phyloP scores from a whole-genome alignment of 2,888 invertebrate species.

The Morpho deidamia region DNA sequence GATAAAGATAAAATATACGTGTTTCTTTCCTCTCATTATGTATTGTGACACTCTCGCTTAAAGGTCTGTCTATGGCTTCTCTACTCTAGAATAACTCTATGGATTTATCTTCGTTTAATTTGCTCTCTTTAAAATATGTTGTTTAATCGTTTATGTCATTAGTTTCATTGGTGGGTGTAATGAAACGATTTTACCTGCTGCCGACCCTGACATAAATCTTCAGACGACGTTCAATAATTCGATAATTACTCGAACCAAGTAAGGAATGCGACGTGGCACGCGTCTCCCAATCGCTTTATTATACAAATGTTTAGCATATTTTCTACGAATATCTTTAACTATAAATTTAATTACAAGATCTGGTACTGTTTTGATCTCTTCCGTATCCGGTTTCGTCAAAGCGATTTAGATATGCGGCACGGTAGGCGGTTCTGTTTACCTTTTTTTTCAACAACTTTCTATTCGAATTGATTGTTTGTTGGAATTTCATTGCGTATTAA shows the following conservation, averaged over 20 bases:
- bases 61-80: too few relatives aligned
- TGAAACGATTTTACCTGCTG: slow-evolving; percentile 34
- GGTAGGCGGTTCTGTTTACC: slow-evolving; percentile 51
- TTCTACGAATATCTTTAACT: slow-evolving; percentile 47
- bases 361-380: slow-evolving; percentile 53
- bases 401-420: slow-evolving; percentile 45
- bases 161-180: slow-evolving; percentile 39
- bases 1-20: too few relatives aligned
- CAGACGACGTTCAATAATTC: slow-evolving; percentile 51
- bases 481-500: slow-evolving; percentile 36
- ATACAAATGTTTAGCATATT: slow-evolving; percentile 58
- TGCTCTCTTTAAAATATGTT: not conserved
- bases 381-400: slow-evolving; percentile 46
- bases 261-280: slow-evolving; percentile 47
- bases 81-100: too few relatives aligned
- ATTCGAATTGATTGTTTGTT: slow-evolving; percentile 25
- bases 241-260: slow-evolving; percentile 52
- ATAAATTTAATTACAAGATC: slow-evolving; percentile 62
- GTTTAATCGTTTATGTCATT: slow-evolving; percentile 35
- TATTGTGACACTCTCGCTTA: too few relatives aligned
- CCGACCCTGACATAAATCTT: slow-evolving; percentile 49
- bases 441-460: slow-evolving; percentile 32
- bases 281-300: slow-evolving; percentile 60
- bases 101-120: not conserved
- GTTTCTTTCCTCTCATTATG: too few relatives aligned